phyloP scores from a whole-genome alignment of 2,888 invertebrate species.

The Monoplex corrugatus region DNA sequence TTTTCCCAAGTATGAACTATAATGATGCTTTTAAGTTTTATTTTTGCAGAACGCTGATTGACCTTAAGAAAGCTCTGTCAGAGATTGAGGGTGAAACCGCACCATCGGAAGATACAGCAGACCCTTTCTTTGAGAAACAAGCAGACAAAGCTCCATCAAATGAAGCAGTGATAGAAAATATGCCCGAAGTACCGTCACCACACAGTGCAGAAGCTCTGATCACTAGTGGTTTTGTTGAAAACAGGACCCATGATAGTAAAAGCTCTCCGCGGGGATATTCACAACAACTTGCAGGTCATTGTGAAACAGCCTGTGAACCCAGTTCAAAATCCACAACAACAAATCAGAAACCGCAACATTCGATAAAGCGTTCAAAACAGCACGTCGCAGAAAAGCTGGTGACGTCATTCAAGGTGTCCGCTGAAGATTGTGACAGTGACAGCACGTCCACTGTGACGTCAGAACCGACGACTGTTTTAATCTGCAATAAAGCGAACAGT shows the following conservation, averaged over 20 bases:
- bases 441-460: slow-evolving; percentile 39
- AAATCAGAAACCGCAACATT: background rate
- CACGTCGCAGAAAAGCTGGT: background rate
- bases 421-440: slow-evolving; percentile 2
- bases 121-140: background rate
- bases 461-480: background rate
- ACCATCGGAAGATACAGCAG: background rate
- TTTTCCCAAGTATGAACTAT: too few relatives aligned
- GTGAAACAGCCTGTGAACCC: background rate
- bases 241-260: background rate
- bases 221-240: background rate
- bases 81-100: background rate
- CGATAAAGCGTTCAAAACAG: background rate
- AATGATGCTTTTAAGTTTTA: too few relatives aligned
- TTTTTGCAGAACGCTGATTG: background rate
- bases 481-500: background rate
- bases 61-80: background rate
- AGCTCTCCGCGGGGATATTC: background rate
- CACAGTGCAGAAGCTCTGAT: too few relatives aligned
- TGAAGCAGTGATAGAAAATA: background rate
- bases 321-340: too few relatives aligned
- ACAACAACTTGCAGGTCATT: background rate
- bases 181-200: background rate
- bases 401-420: background rate
- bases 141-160: background rate